phyloP scores from a whole-genome alignment of 1,140 invertebrate species.

The Heliconius himera region DNA sequence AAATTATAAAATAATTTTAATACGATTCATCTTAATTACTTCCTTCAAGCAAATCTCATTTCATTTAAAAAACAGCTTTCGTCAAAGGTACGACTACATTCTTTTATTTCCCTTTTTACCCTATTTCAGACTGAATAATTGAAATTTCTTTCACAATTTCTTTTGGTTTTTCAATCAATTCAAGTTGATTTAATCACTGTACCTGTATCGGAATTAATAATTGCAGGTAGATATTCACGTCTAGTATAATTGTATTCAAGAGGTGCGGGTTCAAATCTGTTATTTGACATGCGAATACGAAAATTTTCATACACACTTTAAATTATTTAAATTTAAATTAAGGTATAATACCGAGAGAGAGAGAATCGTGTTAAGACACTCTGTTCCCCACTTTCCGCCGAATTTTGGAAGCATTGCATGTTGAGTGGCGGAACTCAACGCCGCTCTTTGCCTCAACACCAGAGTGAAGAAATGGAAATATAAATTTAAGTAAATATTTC shows the following conservation, averaged over 20 bases:
- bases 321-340: too few relatives aligned
- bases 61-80: not conserved
- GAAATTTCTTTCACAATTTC: constrained; percentile 10
- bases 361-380: too few relatives aligned
- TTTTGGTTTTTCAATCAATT: not conserved
- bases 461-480: too few relatives aligned
- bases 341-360: too few relatives aligned
- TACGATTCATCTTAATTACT: not conserved
- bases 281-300: too few relatives aligned
- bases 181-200: not conserved
- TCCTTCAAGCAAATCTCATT: not conserved
- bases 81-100: not conserved
- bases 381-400: too few relatives aligned
- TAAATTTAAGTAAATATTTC: too few relatives aligned
- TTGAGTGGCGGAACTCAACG: too few relatives aligned
- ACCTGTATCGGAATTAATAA: not conserved
- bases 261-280: not conserved
- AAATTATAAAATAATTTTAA: not conserved
- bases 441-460: too few relatives aligned
- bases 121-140: constrained; percentile 4
- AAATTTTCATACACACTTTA: too few relatives aligned
- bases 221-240: too few relatives aligned
- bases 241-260: not conserved
- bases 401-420: too few relatives aligned
- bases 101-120: not conserved